Evolutionary conservation across 2,113 vertebrate species (phyloP).

Genomic region (Pelecanus crispus): DNA sequence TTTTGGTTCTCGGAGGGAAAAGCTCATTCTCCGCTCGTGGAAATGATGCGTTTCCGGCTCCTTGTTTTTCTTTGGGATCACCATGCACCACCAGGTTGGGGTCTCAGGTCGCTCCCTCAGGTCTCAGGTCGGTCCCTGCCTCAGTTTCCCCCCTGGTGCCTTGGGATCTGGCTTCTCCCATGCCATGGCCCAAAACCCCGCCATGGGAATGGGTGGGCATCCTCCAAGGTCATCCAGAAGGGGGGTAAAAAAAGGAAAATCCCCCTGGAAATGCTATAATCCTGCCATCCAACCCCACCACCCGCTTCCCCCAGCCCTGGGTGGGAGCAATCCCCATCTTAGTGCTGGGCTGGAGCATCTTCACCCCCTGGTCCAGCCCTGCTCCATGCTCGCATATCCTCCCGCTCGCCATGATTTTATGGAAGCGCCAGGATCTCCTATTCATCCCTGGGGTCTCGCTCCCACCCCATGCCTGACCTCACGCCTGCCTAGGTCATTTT

Average conservation of each 20-base stretch:
- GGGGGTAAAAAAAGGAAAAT: not conserved
- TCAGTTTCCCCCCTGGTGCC: not conserved
- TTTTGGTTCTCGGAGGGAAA: not conserved
- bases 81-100: accelerated
- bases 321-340: not conserved
- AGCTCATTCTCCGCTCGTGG: accelerated
- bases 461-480: accelerated
- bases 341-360: not conserved
- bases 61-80: not conserved
- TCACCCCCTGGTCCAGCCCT: not conserved
- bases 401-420: accelerated
- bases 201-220: accelerated
- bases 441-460: not conserved
- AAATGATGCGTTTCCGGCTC: not conserved
- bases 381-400: accelerated
- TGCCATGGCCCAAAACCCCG: accelerated
- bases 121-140: not conserved
- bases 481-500: accelerated
- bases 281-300: not conserved
- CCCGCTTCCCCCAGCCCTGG: accelerated
- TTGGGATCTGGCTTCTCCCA: not conserved
- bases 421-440: accelerated
- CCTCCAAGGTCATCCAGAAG: not conserved
- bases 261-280: not conserved
- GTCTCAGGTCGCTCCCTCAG: not conserved